These are phyloP conservation scores for Meriones unguiculatus DNA, from an alignment of 2,113 vertebrate genomes.

Conservation along the genomic window DNA sequence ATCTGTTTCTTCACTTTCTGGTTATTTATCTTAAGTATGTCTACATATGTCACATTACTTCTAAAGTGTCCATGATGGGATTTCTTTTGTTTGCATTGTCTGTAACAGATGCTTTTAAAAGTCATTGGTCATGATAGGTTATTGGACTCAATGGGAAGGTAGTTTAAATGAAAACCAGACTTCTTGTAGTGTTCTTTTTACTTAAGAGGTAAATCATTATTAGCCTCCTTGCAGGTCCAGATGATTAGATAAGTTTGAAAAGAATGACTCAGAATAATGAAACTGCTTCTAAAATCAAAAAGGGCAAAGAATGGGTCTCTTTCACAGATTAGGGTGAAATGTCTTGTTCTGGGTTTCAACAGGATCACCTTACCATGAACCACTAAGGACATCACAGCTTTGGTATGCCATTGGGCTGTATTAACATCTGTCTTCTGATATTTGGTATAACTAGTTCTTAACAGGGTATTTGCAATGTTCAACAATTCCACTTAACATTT, in stretches of 20 bases:
- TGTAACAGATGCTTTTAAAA: constrained; percentile 13
- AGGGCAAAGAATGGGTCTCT: neutral
- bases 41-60: neutral
- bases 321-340: neutral
- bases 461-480: neutral
- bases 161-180: neutral
- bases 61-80: neutral
- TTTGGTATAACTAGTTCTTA: neutral
- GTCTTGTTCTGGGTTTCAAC: neutral
- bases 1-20: neutral
- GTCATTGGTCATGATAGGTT: neutral
- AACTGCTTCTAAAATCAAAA: constrained; percentile 27
- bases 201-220: neutral
- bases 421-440: neutral
- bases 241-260: neutral
- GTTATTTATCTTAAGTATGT: neutral
- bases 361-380: neutral
- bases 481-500: neutral
- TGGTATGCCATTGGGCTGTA: neutral
- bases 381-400: neutral
- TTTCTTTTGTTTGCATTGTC: neutral
- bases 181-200: neutral
- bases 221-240: neutral
- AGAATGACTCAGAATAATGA: neutral
- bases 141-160: neutral